Evolutionary conservation across 2,113 vertebrate genomes (phyloP), one percentile per base, ranked within the genome.

Genomic region (Echinops telfairi): DNA sequence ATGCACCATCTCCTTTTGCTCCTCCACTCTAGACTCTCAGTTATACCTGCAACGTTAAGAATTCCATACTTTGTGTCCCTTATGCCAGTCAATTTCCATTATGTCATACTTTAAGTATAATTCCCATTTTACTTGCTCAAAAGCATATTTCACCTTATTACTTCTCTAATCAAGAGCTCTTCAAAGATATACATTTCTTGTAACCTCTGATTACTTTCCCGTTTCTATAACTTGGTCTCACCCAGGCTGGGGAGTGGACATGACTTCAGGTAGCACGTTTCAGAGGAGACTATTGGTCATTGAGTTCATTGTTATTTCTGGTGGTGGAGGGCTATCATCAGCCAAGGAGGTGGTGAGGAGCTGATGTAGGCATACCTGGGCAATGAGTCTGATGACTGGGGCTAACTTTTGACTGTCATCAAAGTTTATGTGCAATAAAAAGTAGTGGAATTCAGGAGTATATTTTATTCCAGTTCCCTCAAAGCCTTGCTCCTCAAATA

Each of bases 71-170:
- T 92, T n/a, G 31, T 87, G 1, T 22, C 73, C 89, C 70, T 68
- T 38, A 40, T 1, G 88, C 20, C 4, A 82, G 20, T 79, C 29
- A 82, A 27, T 87, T 78, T 43, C 29, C 11, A 53, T 86, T 33
- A 91, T 87, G 47, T 14, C 47, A 53, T 53, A 53, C 47, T 53
- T 92, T 89, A 92, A 79, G 14, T 64, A 16, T 60, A 17, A 83
- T 5, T 76, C 20, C n/a, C 78, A 76, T 5, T 29, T 64, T 95
- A 75, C 57, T 86, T 17, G 22, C 57, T 89, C 27, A 60, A 83
- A 70, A 86, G 29, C 27, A 68, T 57, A 22, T 82, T 66, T 91
- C 9, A n/a, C 9, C 36, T 75, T 62, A 3, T 83, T 71, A 29
- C 40, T 73, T 93, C 33, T 7, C 7, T 73, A 25, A 23, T 43